Evolutionary conservation across 2,888 invertebrate genomes (phyloP).

Genomic region (Cremastinae sp.): DNA sequence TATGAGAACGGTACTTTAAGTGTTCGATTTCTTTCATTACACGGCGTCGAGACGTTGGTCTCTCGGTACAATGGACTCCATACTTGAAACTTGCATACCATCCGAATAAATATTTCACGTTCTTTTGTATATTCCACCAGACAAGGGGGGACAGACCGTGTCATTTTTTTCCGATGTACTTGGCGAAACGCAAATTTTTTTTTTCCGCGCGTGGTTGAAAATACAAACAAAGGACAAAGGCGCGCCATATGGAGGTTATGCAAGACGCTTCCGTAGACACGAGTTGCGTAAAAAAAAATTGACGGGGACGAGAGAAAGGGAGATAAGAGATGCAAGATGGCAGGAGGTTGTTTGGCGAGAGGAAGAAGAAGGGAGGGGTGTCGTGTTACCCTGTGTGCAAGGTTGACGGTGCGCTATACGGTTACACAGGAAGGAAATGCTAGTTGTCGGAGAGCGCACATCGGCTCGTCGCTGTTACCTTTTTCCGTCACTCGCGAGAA

Average conservation of each 20-base stretch:
- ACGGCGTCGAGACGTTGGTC: too few relatives aligned
- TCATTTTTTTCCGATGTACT: too few relatives aligned
- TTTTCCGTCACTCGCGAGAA: slow-evolving; percentile 10
- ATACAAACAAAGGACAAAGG: not conserved
- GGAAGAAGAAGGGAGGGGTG: slow-evolving; percentile 64
- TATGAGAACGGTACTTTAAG: too few relatives aligned
- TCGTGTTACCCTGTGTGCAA: slow-evolving; percentile 74
- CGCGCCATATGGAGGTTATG: not conserved
- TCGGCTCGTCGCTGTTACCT: slow-evolving; percentile 56
- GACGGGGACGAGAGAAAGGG: not conserved
- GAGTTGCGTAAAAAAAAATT: slow-evolving; percentile 9
- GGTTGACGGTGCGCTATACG: slow-evolving; percentile 72
- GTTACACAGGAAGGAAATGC: slow-evolving; percentile 80
- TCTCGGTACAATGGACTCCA: too few relatives aligned
- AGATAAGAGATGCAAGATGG: slow-evolving; percentile 25
- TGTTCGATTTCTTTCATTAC: too few relatives aligned
- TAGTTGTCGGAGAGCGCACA: slow-evolving; percentile 69
- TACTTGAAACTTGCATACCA: too few relatives aligned
- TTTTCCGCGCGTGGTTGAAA: too few relatives aligned
- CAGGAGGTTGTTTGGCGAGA: slow-evolving; percentile 10
- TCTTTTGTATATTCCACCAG: too few relatives aligned
- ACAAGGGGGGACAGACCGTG: too few relatives aligned
- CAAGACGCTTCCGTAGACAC: too few relatives aligned
- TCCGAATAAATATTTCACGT: too few relatives aligned
- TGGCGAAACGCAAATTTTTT: too few relatives aligned